Evolutionary conservation across 2,888 invertebrate genomes (phyloP), one percentile per base, ranked within the genome.

Genomic region (Eupithecia dodoneata): DNA sequence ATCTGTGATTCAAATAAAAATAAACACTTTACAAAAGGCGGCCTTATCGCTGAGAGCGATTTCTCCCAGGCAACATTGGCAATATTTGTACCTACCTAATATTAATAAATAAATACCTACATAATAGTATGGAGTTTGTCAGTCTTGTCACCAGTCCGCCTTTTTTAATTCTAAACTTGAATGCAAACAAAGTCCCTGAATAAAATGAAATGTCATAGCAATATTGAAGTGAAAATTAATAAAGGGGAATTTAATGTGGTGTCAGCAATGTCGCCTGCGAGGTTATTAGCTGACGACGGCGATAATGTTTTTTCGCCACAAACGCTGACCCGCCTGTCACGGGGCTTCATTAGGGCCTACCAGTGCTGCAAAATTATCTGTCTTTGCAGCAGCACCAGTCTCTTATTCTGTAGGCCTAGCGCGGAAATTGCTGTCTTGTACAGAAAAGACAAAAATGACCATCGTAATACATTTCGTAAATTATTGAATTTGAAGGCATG

Each of bases 241-340:
- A 71, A 78, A 73, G 63, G 30, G 47, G 59, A 69, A 75, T 73
- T 66, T 73, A 72, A 76, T 78, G 76, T 72, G 76, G 69, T 81
- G 79, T 85, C 84, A 81, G 76, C 82, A 80, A 79, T 82, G 83
- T 84, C 83, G 79, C 81, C 82, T 82, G 83, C 81, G 18, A 84
- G 78, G 83, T 83, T 87, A 87, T 87, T 87, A 87, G 83, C 83
- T 87, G 86, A 85, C 79, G 81, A 80, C 82, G 73, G 75, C 80
- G 81, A 85, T 85, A 88, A 87, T 84, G 81, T 82, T 81, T 85
- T 84, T 78, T 86, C 84, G 78, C 74, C 80, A 78, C 81, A 87
- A 86, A 85, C 83, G 85, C 86, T 86, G 87, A 86, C 85, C 82
- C 78, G 78, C 76, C 81, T 83, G 86, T 87, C 87, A 85, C 80